A percentile compares a stretch with the other conserved stretches of the same genome.
phyloP scores from a whole-genome alignment of 2,797 vertebrate genomes.

The Scomberomorus guttatus region DNA sequence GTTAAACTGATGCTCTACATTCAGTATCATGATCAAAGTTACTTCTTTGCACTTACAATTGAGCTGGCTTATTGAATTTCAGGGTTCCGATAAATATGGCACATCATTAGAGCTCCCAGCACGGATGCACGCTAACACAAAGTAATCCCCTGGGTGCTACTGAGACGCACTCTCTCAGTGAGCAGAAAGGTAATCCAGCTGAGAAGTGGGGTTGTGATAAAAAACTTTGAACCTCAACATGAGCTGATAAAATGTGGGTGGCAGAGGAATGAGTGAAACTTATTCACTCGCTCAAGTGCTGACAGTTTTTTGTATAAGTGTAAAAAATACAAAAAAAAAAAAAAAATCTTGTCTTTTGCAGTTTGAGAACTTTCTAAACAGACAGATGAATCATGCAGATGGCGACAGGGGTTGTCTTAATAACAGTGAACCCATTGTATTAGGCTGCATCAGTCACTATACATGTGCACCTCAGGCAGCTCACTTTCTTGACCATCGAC shows the following conservation, averaged over 20 bases:
- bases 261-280: slow-evolving; percentile 39
- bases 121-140: slow-evolving; percentile 54
- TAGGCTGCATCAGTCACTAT: background rate
- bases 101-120: slow-evolving; percentile 57
- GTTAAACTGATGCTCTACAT: slow-evolving; percentile 66
- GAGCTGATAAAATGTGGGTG: slow-evolving; percentile 45
- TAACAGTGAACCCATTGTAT: background rate
- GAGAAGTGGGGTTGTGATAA: slow-evolving; percentile 52
- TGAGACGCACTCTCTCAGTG: slow-evolving; percentile 52
- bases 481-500: background rate
- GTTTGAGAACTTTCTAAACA: slow-evolving; percentile 10
- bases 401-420: background rate
- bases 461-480: background rate
- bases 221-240: slow-evolving; percentile 53
- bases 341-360: background rate
- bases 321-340: background rate
- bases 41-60: slow-evolving; percentile 69
- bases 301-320: background rate
- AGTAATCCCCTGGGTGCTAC: slow-evolving; percentile 63
- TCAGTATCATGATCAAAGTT: slow-evolving; percentile 71
- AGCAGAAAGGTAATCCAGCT: slow-evolving; percentile 60
- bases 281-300: slow-evolving; percentile 32
- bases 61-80: slow-evolving; percentile 75
- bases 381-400: slow-evolving; percentile 18
- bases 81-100: slow-evolving; percentile 65